These are phyloP conservation scores for Thomomys bottae DNA, from an alignment of 2,113 vertebrate genomes.

Conservation along the genomic window DNA sequence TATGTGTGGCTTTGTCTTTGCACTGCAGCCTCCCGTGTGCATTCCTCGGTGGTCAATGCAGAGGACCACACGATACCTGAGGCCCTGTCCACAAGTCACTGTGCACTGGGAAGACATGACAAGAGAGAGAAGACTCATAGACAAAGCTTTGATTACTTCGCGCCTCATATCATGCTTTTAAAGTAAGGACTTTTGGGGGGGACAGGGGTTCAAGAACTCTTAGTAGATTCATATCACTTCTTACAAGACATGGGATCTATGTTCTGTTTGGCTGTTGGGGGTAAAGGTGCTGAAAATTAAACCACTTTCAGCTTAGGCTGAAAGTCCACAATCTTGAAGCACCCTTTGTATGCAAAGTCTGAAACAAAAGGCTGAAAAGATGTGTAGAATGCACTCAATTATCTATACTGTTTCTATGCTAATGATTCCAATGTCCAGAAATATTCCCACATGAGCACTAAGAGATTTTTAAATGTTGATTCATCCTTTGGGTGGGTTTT, in stretches of 20 bases:
- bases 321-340: not conserved
- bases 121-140: slow-evolving; percentile 69
- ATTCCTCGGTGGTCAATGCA: slow-evolving; percentile 96
- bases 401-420: not conserved
- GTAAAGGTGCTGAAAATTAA: slow-evolving; percentile 24
- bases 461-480: not conserved
- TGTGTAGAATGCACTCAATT: not conserved
- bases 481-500: too few relatives aligned
- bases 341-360: slow-evolving; percentile 10
- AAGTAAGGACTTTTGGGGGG: not conserved
- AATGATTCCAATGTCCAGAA: not conserved
- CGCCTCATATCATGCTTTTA: not conserved
- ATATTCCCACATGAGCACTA: not conserved
- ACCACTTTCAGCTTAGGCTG: slow-evolving; percentile 23
- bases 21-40: slow-evolving; percentile 95
- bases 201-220: not conserved
- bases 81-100: slow-evolving; percentile 96
- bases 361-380: slow-evolving; percentile 10
- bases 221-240: not conserved
- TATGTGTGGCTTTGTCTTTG: slow-evolving; percentile 96
- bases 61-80: slow-evolving; percentile 96
- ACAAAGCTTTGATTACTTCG: slow-evolving; percentile 25
- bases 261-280: slow-evolving; percentile 5
- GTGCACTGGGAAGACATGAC: slow-evolving; percentile 89
- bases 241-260: slow-evolving; percentile 19